Evolutionary conservation across 2,113 vertebrate genomes (phyloP).

Genomic region (Gambusia affinis): DNA sequence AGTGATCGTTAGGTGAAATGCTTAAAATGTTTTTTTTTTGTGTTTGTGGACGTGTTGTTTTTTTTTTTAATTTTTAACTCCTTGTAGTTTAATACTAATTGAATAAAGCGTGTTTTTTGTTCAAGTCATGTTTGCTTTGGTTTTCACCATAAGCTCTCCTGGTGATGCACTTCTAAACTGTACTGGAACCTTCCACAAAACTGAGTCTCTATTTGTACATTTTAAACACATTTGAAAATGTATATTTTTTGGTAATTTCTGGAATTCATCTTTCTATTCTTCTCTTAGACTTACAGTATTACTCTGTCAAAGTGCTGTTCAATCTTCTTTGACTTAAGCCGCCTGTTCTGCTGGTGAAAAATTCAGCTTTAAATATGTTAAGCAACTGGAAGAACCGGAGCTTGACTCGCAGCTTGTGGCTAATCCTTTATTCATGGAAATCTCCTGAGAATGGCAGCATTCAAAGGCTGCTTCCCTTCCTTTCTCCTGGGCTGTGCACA

Average conservation of each 20-base stretch:
- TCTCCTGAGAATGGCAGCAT: constrained; percentile 64
- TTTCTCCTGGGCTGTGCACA: constrained; percentile 38
- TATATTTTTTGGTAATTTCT: constrained; percentile 9
- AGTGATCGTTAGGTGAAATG: background rate
- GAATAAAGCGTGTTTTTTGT: too few relatives aligned
- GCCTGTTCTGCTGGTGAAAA: constrained; percentile 56
- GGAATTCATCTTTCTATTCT: constrained; percentile 33
- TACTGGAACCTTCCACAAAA: too few relatives aligned
- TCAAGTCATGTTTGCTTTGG: too few relatives aligned
- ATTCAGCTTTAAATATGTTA: constrained; percentile 73
- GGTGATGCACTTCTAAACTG: too few relatives aligned
- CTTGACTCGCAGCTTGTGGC: constrained; percentile 72
- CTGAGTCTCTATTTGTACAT: background rate
- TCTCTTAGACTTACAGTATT: constrained; percentile 18
- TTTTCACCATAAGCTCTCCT: too few relatives aligned
- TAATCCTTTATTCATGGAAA: constrained; percentile 76
- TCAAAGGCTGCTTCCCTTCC: constrained; percentile 49
- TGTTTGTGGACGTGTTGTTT: background rate
- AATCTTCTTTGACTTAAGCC: constrained; percentile 66
- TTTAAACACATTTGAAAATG: constrained; percentile 9
- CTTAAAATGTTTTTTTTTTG: background rate
- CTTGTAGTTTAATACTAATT: too few relatives aligned
- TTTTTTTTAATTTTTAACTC: too few relatives aligned
- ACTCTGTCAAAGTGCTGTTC: constrained; percentile 48
- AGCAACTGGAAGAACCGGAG: constrained; percentile 68